Conservation (phyloP, 2,797 vertebrate species). For the Rhabdomys pumilio region DNA sequence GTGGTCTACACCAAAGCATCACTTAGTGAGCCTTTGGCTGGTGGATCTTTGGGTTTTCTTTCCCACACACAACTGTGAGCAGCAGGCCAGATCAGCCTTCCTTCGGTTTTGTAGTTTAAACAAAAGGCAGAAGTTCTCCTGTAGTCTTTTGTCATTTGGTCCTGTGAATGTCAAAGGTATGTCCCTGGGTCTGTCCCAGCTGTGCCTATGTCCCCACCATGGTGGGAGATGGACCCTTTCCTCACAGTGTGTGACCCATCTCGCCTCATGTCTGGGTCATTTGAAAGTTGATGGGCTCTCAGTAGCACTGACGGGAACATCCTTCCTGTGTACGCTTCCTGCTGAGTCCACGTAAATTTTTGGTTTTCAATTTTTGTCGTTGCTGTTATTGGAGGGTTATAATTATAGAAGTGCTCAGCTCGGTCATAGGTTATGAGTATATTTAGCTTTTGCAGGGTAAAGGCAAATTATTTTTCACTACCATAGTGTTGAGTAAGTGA, state of each 20-base stretch:
- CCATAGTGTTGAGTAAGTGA: not conserved
- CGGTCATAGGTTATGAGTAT: not conserved
- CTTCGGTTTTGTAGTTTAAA: rapidly evolving
- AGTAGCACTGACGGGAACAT: rapidly evolving
- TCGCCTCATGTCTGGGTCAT: rapidly evolving
- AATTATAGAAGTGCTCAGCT: no score
- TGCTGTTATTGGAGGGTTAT: not conserved
- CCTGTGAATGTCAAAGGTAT: rapidly evolving
- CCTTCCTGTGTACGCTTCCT: rapidly evolving
- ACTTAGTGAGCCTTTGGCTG: rapidly evolving
- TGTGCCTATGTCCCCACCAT: not conserved
- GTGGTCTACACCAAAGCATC: no score
- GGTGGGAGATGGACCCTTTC: not conserved
- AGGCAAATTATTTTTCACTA: not conserved
- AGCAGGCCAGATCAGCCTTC: rapidly evolving
- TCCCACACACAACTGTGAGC: rapidly evolving
- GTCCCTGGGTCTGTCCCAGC: rapidly evolving
- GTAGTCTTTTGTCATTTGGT: not conserved
- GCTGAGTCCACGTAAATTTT: not conserved
- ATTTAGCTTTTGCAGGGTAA: not conserved
- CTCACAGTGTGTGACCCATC: rapidly evolving
- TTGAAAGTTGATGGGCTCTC: not conserved
- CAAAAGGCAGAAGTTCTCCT: rapidly evolving
- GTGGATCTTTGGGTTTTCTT: rapidly evolving
- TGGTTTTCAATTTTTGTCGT: not conserved